Conservation (phyloP, 2,797 vertebrate genomes). For the Esox lucius region DNA sequence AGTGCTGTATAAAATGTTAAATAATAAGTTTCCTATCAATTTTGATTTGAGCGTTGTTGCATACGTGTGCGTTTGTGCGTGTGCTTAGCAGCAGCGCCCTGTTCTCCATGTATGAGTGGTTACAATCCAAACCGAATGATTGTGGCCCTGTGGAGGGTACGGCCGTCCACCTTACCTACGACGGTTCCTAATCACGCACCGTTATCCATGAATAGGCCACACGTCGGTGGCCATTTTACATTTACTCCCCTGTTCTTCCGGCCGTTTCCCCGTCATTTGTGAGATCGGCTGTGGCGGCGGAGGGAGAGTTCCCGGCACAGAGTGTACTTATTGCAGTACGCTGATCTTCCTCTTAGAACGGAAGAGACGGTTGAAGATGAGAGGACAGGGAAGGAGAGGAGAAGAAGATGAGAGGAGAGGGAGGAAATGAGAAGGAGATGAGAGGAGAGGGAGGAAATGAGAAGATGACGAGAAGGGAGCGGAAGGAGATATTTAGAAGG, state of each 20-base stretch:
- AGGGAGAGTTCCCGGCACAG: constrained; percentile 68
- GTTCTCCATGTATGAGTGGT: constrained; percentile 21
- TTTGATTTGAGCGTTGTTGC: too few species aligned
- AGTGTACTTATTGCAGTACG: constrained; percentile 77
- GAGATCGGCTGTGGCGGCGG: constrained; percentile 79
- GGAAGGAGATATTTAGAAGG: constrained; percentile 55
- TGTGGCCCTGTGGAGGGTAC: constrained; percentile 58
- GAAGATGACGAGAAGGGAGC: constrained; percentile 52
- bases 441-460: constrained; percentile 11
- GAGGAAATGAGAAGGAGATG: constrained; percentile 26
- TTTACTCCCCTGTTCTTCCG: constrained; percentile 61
- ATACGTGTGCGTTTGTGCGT: constrained; percentile 23
- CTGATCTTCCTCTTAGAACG: constrained; percentile 60
- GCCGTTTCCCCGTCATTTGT: constrained; percentile 77
- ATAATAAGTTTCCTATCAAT: too few species aligned
- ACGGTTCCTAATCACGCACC: constrained; percentile 71
- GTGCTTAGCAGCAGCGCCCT: background rate
- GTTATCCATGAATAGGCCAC: constrained; percentile 70
- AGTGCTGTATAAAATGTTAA: too few species aligned
- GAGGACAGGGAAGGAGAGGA: too few species aligned
- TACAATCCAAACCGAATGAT: constrained; percentile 49
- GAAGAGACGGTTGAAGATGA: too few species aligned
- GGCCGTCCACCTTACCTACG: constrained; percentile 54
- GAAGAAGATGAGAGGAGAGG: constrained; percentile 34
- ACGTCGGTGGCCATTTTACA: constrained; percentile 67